Percentiles rank a stretch among this genome's conserved stretches.
Conservation (phyloP, 2,797 vertebrate species). For the Acridotheres tristis region DNA sequence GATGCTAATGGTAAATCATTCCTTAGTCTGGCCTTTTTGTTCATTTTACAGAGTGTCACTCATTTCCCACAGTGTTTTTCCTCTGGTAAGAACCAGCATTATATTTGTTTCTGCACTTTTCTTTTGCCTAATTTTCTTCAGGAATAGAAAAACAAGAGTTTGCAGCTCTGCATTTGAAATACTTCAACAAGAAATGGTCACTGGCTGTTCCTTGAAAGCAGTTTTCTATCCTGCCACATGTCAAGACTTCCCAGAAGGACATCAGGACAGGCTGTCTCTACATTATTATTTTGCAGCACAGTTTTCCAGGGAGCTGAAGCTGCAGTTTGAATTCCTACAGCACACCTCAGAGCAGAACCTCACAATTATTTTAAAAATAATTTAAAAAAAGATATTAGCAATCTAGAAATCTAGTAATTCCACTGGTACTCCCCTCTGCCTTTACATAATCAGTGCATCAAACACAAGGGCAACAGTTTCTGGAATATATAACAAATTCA, state of each 20-base stretch:
- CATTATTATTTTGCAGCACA: background rate
- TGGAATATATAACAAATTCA: background rate
- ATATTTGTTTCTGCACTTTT: conserved; percentile 7
- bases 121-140: background rate
- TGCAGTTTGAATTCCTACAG: background rate
- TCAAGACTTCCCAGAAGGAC: background rate
- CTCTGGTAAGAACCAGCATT: background rate
- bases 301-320: background rate
- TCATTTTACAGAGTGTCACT: background rate
- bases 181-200: background rate
- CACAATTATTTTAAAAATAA: too few species aligned
- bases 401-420: background rate
- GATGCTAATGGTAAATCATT: background rate
- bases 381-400: background rate
- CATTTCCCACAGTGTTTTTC: conserved; percentile 8
- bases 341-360: background rate
- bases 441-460: background rate
- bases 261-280: rapidly evolving
- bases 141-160: background rate
- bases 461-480: background rate
- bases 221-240: background rate
- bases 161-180: background rate
- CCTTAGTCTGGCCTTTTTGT: background rate
- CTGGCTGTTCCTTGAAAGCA: background rate
- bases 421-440: background rate